phyloP scores from a whole-genome alignment of 2,113 vertebrate species.

The Phrynosoma blainvillii region DNA sequence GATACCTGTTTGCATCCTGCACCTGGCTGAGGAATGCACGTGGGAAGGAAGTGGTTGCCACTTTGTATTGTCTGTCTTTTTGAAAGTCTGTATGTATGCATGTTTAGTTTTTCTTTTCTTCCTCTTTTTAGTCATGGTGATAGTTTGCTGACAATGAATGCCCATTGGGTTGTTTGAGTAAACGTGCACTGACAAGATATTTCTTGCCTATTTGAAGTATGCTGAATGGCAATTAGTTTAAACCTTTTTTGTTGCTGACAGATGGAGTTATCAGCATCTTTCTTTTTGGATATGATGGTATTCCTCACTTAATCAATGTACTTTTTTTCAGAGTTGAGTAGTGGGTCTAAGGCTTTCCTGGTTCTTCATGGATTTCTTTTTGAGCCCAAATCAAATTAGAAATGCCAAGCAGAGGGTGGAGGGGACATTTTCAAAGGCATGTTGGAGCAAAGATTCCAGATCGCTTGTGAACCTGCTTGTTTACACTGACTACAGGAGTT shows the following conservation, averaged over 20 bases:
- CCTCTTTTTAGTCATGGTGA: slow-evolving; percentile 63
- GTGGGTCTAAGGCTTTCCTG: slow-evolving; percentile 47
- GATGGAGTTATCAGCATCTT: slow-evolving; percentile 43
- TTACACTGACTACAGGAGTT: slow-evolving; percentile 68
- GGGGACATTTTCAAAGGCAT: slow-evolving; percentile 45
- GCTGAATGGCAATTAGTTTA: slow-evolving; percentile 54
- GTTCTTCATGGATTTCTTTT: slow-evolving; percentile 14
- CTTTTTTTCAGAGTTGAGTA: slow-evolving; percentile 24
- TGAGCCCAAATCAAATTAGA: not conserved
- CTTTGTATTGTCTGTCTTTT: slow-evolving; percentile 55
- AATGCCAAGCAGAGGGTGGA: not conserved
- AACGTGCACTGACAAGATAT: slow-evolving; percentile 69
- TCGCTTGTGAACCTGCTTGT: slow-evolving; percentile 63
- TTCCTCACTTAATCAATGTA: slow-evolving; percentile 43
- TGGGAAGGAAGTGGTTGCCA: slow-evolving; percentile 61
- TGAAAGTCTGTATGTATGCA: slow-evolving; percentile 42
- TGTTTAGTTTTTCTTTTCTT: slow-evolving; percentile 54
- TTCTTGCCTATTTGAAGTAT: slow-evolving; percentile 60
- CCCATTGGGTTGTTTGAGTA: slow-evolving; percentile 59
- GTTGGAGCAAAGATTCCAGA: slow-evolving; percentile 62
- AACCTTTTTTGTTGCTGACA: slow-evolving; percentile 32
- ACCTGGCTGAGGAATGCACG: slow-evolving; percentile 71
- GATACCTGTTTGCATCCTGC: slow-evolving; percentile 47
- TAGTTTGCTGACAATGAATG: slow-evolving; percentile 78
- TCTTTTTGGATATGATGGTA: slow-evolving; percentile 58